Evolutionary conservation across 2,888 invertebrate genomes (phyloP), one percentile per base, ranked within the genome.

Genomic region (Pristionchus maxplancki): DNA sequence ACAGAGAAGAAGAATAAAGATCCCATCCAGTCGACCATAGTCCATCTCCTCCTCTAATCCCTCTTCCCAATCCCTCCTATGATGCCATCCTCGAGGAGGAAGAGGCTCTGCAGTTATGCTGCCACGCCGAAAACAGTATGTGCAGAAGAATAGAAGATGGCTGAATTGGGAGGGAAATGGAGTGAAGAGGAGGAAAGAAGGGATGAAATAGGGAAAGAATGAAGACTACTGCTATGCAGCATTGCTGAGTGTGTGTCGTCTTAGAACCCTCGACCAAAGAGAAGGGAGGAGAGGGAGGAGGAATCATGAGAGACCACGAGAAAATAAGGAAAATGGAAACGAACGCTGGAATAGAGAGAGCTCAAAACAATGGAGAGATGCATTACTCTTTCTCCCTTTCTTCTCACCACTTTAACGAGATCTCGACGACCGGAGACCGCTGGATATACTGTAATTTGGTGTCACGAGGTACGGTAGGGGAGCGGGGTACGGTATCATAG

Each of bases 291-390:
- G 15, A 24, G n/a, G 9, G n/a, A 58, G 24, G 6, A 8, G 6
- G 8, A 44, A 11, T 44, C 44, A 44, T 44, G 64, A 34, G 64
- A 67, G 64, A 67, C 64, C 62, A 50, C 50, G n/a, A 58, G 58
- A n/a, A 58, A n/a, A 58, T 58, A 58, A 58, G 67, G 24, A 20
- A 74, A 40, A 28, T 17, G 20, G 74, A 74, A 74, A 74, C 74
- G 74, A 74, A 67, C 64, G 64, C 31, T 31, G 40, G 28, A n/a
- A 34, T 1, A 34, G 67, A 31, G 67, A 34, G 74, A 37, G 74
- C 37, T 40, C 74, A 74, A 37, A 40, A 74, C 74, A 74, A 74
- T 74, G 40, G 74, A 40, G n/a, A 40, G 74, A 74, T 74, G 28
- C 40, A 74, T 40, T 40, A 40, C 74, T 40, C 40, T 34, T 28